Conservation (phyloP, 2,797 vertebrate species). For the Anniella stebbinsi region DNA sequence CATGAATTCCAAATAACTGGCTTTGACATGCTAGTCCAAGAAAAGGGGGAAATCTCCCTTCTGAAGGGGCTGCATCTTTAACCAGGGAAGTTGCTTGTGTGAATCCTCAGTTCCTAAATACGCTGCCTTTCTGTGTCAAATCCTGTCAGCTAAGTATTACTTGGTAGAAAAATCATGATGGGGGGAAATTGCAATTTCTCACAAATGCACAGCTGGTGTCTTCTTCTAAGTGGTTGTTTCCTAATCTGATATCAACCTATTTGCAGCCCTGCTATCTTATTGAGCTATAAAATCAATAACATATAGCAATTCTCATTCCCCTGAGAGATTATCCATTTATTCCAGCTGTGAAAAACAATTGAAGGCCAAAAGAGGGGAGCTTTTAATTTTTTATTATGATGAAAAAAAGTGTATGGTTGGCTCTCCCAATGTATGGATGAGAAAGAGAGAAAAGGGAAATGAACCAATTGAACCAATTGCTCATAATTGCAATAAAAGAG, state of each 20-base stretch:
- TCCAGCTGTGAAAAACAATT: conserved; percentile 76
- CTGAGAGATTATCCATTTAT: conserved; percentile 75
- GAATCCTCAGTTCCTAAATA: conserved; percentile 48
- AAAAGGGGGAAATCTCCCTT: conserved; percentile 45
- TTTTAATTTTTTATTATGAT: conserved; percentile 9
- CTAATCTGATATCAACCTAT: conserved; percentile 78
- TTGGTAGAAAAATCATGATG: conserved; percentile 74
- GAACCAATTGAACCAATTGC: conserved; percentile 54
- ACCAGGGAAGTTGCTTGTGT: conserved; percentile 19
- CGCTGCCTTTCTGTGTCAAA: conserved; percentile 76
- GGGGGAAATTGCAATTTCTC: conserved; percentile 76
- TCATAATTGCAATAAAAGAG: conserved; percentile 51
- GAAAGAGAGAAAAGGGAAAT: conserved; percentile 34
- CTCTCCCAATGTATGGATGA: background rate
- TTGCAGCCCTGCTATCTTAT: conserved; percentile 67
- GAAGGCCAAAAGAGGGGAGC: conserved; percentile 71
- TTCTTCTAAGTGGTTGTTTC: conserved; percentile 77
- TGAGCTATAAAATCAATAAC: conserved; percentile 80
- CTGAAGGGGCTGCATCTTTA: conserved; percentile 59
- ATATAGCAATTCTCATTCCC: conserved; percentile 74
- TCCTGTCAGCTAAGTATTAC: conserved; percentile 76
- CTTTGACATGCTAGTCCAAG: conserved; percentile 53
- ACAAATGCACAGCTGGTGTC: conserved; percentile 78
- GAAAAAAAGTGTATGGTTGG: conserved; percentile 21
- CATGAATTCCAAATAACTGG: conserved; percentile 61